phyloP scores from a whole-genome alignment of 2,888 invertebrate genomes.

The Hydraecia micacea region DNA sequence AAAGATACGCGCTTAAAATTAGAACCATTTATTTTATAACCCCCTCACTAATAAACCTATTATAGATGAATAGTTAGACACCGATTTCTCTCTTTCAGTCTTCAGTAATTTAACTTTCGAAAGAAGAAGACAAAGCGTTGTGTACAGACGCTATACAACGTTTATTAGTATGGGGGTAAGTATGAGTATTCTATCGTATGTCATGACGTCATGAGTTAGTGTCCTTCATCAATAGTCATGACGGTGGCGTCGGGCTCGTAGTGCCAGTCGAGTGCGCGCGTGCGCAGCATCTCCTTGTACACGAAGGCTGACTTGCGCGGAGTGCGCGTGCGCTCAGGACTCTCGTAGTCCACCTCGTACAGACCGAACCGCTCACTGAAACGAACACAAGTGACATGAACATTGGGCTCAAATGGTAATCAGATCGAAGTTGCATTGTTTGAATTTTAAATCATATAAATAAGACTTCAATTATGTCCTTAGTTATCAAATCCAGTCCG shows the following conservation, averaged over 20 bases:
- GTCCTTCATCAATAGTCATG: conserved; percentile 73
- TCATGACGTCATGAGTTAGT: conserved; percentile 51
- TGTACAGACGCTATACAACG: no score
- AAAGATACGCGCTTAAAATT: neutral
- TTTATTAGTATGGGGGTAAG: no score
- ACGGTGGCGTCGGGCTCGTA: conserved; percentile 68
- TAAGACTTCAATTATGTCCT: neutral
- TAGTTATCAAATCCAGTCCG: neutral
- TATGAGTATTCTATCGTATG: neutral
- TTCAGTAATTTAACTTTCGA: no score
- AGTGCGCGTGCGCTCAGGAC: conserved; percentile 70
- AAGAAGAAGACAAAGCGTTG: no score
- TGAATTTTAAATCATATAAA: neutral
- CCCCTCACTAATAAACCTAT: no score
- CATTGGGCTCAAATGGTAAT: neutral
- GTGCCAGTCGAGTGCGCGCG: conserved; percentile 66
- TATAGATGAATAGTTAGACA: no score
- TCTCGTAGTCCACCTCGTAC: conserved; percentile 75
- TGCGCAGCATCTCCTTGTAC: conserved; percentile 72
- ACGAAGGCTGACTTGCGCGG: conserved; percentile 76
- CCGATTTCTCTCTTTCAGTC: no score
- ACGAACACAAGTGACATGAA: neutral
- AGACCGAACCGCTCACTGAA: conserved; percentile 74
- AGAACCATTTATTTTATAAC: conserved; percentile 10
- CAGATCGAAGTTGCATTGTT: neutral